A percentile compares a stretch with the other conserved stretches of the same genome.
Conservation (phyloP, 1,140 invertebrate genomes). For the Trachymyrmex septentrionalis region DNA sequence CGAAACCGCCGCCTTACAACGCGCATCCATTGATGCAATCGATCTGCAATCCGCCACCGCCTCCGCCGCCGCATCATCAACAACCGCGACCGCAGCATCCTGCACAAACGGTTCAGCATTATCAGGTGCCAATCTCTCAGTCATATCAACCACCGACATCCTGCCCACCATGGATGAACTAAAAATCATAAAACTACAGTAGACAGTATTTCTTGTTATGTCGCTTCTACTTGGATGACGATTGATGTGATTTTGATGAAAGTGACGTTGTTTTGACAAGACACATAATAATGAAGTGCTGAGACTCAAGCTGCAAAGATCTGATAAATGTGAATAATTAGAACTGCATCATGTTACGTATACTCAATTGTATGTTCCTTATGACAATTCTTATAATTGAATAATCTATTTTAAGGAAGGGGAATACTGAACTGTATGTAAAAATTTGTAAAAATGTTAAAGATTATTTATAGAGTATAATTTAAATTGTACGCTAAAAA, state of each 20-base stretch:
- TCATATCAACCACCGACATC: constrained; percentile 79
- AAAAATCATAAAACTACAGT: constrained; percentile 29
- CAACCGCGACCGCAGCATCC: constrained; percentile 75
- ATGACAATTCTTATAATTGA: constrained; percentile 39
- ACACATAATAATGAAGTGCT: not conserved
- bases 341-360: constrained; percentile 54
- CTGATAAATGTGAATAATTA: constrained; percentile 21
- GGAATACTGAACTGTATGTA: constrained; percentile 42
- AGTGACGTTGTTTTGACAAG: not conserved
- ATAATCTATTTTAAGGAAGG: constrained; percentile 6
- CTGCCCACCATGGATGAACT: constrained; percentile 84
- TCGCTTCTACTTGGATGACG: constrained; percentile 54
- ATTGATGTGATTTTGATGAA: constrained; percentile 26
- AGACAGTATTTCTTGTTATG: constrained; percentile 35
- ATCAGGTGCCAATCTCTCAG: constrained; percentile 81
- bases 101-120: constrained; percentile 75
- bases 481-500: constrained; percentile 5
- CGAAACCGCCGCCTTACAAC: constrained; percentile 79
- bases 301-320: constrained; percentile 24
- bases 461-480: constrained; percentile 64
- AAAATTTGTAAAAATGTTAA: constrained; percentile 66
- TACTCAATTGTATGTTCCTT: constrained; percentile 63
- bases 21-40: constrained; percentile 81
- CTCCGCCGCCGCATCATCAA: constrained; percentile 76
- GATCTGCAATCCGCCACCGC: constrained; percentile 83